Evolutionary conservation across 1,140 invertebrate genomes (phyloP).

Genomic region (Pseudomyrmex sp.): DNA sequence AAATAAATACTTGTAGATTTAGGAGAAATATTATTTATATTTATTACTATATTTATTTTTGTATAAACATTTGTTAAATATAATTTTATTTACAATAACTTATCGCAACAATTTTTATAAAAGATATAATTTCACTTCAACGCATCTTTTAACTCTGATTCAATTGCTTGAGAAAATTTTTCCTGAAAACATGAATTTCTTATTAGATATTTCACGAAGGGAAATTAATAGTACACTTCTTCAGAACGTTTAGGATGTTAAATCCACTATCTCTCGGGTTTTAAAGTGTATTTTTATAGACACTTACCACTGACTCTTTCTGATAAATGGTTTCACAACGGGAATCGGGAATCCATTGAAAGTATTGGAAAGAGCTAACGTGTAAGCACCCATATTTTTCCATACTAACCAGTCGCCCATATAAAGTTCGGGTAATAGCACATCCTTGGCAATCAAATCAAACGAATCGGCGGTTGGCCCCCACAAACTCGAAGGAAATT

Average conservation of each 20-base stretch:
- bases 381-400: conserved; percentile 88
- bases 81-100: too few relatives aligned
- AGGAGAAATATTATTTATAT: too few relatives aligned
- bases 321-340: conserved; percentile 80
- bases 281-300: conserved; percentile 1
- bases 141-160: neutral
- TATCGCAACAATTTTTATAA: neutral
- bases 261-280: neutral
- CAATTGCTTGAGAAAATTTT: conserved; percentile 12
- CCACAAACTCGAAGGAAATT: conserved; percentile 85
- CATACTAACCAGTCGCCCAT: conserved; percentile 87
- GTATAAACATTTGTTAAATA: too few relatives aligned
- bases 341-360: conserved; percentile 87
- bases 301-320: conserved; percentile 71
- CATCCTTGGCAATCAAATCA: conserved; percentile 86
- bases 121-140: neutral
- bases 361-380: conserved; percentile 84
- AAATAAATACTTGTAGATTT: too few relatives aligned
- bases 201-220: neutral
- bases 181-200: conserved; percentile 22
- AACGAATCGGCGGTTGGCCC: conserved; percentile 89
- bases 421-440: conserved; percentile 84
- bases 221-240: neutral
- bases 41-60: too few relatives aligned
- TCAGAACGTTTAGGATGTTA: neutral